Base-by-base conservation (phyloP, 2,113 vertebrate species). In the Hippocampus zosterae region DNA sequence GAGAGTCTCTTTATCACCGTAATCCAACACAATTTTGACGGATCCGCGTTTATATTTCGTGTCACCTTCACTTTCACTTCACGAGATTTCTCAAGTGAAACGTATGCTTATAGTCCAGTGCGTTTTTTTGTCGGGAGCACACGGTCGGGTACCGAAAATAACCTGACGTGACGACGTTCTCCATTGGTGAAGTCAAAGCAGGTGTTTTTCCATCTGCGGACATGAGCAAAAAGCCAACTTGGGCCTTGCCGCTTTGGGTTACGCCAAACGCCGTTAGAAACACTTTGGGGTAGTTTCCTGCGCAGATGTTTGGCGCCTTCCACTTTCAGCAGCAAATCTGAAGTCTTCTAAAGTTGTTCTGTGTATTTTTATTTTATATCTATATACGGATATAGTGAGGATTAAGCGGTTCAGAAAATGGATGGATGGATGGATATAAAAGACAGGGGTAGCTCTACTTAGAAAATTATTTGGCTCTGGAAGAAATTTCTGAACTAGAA, bases 181-280 rank as follows among this genome's bases (percentile, higher is more conserved):
- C 18, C 11, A 19, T 65, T 33, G 37, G 29, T 69, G 55, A 67
- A 55, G 56, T 67, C 42, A 57, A 6, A 52, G 27, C 50, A 59
- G 61, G 61, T 64, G 40, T 50, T 60, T 37, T 56, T 33, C 44
- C 44, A 56, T 69, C 33, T 25, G 55, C 70, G 10, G 33, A 70
- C 44, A 29, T 41, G 10, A 42, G n/a, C 27, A 50, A 11, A 67
- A 55, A 13, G 33, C 44, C 29, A 41, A 11, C 57, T 59, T 66
- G 62, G 40, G 40, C 42, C 42, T n/a, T 23, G 3, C 63, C 23
- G 23, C 41, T 8, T 63, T 48, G 63, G 29, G 65, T 72, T 62
- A 62, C 55, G 72, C 46, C 40, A 64, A 18, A 68, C 63, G 48
- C 40, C 56, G 46, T 65, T 44, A 48, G 40, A 37, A 62, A 57